Percentiles rank a stretch among this genome's conserved stretches.
Evolutionary conservation across 1,140 invertebrate genomes (phyloP).

Genomic region (Philopotamus ludificatus): DNA sequence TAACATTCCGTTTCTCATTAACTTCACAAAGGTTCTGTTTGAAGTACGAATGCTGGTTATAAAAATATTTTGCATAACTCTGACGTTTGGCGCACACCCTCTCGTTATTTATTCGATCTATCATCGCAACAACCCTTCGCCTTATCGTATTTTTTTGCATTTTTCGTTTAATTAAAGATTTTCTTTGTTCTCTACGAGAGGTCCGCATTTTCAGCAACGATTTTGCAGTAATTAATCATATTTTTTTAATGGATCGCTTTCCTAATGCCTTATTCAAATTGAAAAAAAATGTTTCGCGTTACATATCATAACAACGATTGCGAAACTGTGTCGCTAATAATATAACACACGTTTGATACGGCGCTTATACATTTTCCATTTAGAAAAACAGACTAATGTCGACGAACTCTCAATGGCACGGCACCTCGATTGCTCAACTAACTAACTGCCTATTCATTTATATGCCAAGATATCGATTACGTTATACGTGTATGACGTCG

Average conservation of each 20-base stretch:
- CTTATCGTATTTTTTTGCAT: no score
- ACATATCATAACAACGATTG: no score
- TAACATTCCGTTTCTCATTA: conserved; percentile 27
- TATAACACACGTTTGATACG: no score
- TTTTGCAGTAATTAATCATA: no score
- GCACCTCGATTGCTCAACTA: conserved; percentile 9
- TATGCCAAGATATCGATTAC: conserved; percentile 22
- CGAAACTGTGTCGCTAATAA: no score
- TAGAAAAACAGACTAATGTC: conserved; percentile 10
- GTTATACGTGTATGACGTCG: conserved; percentile 18
- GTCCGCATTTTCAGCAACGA: no score
- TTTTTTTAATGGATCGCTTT: no score
- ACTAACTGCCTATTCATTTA: conserved; percentile 9
- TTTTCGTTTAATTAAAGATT: no score
- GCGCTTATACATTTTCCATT: background rate
- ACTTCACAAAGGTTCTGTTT: conserved; percentile 6
- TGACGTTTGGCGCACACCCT: background rate
- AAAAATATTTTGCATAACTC: background rate
- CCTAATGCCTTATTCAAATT: no score
- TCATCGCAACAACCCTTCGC: background rate
- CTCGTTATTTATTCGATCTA: background rate
- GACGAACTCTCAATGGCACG: conserved; percentile 15
- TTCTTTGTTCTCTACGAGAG: no score
- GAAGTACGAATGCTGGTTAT: background rate
- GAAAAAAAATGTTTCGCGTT: no score